phyloP scores from a whole-genome alignment of 2,888 invertebrate genomes.

The Monochamus alternatus region DNA sequence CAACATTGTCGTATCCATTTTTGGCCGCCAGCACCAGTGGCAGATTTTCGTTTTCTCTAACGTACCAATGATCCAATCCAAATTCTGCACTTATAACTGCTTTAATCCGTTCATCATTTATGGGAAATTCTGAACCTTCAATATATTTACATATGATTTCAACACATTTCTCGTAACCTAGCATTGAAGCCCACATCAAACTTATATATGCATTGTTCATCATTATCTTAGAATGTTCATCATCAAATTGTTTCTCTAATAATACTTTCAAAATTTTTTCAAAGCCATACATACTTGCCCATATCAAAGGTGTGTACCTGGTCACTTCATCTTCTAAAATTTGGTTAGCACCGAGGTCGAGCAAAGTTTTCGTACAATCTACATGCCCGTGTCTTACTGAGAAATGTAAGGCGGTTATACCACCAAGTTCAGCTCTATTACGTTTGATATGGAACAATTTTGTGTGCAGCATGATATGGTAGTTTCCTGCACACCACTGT shows the following conservation, averaged over 20 bases:
- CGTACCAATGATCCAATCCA: not conserved
- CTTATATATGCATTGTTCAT: constrained; percentile 8
- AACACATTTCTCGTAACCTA: constrained; percentile 28
- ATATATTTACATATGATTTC: not conserved
- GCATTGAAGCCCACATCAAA: constrained; percentile 25
- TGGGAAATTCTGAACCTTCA: not conserved
- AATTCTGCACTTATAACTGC: constrained; percentile 2
- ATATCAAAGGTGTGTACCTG: constrained; percentile 24
- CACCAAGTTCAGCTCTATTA: constrained; percentile 1
- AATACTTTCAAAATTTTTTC: constrained; percentile 8
- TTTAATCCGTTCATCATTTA: not conserved
- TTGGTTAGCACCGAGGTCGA: constrained; percentile 23
- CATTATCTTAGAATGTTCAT: not conserved
- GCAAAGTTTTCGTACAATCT: constrained; percentile 17
- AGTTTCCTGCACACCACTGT: constrained; percentile 7
- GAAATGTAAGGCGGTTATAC: constrained; percentile 28
- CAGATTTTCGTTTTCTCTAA: constrained; percentile 15
- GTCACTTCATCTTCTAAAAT: constrained; percentile 14
- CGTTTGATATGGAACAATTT: constrained; percentile 14
- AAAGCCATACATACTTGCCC: constrained; percentile 27
- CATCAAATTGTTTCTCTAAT: not conserved
- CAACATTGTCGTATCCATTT: constrained; percentile 16
- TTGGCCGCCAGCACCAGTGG: constrained; percentile 31
- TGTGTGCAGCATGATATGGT: constrained; percentile 21
- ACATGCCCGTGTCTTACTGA: constrained; percentile 24